phyloP scores from a whole-genome alignment of 2,888 invertebrate genomes.

The Netelia melanura region DNA sequence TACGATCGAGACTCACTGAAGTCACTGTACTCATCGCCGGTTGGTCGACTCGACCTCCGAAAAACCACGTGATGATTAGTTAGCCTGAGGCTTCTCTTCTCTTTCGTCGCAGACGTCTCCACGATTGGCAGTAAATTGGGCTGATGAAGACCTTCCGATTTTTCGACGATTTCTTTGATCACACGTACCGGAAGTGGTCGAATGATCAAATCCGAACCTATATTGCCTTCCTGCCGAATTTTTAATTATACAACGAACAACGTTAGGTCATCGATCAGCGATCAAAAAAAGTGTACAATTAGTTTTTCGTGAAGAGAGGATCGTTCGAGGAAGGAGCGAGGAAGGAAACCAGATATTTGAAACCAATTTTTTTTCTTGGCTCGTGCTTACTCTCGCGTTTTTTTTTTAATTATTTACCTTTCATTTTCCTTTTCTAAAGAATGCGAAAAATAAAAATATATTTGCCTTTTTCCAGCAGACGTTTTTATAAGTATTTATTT shows the following conservation, averaged over 20 bases:
- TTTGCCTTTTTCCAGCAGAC: too few species aligned
- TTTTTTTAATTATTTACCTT: too few species aligned
- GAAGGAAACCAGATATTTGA: background rate
- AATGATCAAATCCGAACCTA: constrained; percentile 95
- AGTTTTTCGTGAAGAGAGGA: background rate
- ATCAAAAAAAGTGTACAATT: constrained; percentile 2
- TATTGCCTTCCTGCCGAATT: constrained; percentile 92
- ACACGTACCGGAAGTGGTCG: constrained; percentile 93
- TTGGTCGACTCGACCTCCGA: constrained; percentile 87
- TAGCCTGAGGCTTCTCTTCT: constrained; percentile 84
- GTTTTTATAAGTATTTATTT: too few species aligned
- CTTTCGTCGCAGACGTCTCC: constrained; percentile 79
- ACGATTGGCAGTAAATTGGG: constrained; percentile 83
- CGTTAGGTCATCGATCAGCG: constrained; percentile 11
- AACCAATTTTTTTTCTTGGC: background rate
- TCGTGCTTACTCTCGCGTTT: too few species aligned
- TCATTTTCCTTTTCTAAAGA: too few species aligned
- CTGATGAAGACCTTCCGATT: constrained; percentile 76
- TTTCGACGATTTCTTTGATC: constrained; percentile 80
- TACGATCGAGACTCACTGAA: constrained; percentile 88
- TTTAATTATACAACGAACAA: constrained; percentile 37
- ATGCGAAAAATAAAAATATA: too few species aligned
- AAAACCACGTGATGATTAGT: constrained; percentile 91
- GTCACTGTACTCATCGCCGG: constrained; percentile 90
- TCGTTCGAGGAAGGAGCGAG: background rate